Evolutionary conservation across 2,113 vertebrate species (phyloP).

Genomic region (Oriolus oriolus): DNA sequence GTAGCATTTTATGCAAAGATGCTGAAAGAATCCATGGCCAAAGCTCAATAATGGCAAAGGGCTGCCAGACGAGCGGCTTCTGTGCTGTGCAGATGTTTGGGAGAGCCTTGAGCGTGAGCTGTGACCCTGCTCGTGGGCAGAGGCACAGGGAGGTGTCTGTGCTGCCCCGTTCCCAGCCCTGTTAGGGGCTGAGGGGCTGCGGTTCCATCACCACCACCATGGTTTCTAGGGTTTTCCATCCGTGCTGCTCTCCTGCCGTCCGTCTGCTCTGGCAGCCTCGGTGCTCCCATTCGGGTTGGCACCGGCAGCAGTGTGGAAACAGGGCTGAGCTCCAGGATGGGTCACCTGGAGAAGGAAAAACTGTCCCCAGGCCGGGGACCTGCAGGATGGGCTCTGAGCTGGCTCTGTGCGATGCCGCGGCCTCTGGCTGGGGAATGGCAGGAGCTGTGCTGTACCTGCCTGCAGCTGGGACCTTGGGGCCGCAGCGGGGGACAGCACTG

Average conservation of each 20-base stretch:
- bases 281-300: neutral
- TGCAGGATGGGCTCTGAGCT: neutral
- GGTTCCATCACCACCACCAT: neutral
- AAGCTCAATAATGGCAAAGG: neutral
- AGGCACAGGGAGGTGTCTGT: neutral
- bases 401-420: neutral
- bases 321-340: no score
- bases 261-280: neutral
- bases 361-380: fast-evolving
- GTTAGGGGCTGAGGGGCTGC: neutral
- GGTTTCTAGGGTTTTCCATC: neutral
- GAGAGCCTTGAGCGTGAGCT: neutral
- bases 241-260: neutral
- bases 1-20: neutral
- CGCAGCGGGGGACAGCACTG: neutral
- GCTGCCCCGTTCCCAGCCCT: fast-evolving
- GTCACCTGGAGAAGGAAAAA: neutral
- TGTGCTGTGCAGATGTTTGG: neutral
- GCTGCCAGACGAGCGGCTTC: neutral
- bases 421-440: neutral
- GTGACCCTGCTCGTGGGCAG: fast-evolving
- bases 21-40: neutral
- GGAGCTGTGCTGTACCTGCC: neutral
- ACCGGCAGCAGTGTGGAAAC: fast-evolving
- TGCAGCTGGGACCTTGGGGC: neutral